Evolutionary conservation across 1,140 invertebrate genomes (phyloP).

Genomic region (Drosophila grimshawi): DNA sequence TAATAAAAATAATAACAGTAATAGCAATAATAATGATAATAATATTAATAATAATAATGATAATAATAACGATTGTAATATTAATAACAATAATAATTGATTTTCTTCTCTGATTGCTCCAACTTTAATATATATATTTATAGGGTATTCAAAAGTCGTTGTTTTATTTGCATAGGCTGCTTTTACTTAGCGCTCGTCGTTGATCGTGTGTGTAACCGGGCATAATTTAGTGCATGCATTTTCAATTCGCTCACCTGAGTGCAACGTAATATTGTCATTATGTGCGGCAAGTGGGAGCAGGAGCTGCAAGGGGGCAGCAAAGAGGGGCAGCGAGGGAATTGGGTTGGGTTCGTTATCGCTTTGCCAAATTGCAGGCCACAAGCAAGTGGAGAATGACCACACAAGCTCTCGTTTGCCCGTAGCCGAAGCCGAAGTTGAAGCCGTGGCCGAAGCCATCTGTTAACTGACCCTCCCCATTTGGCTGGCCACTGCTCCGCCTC

Average conservation of each 20-base stretch:
- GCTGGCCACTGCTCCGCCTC: constrained; percentile 14
- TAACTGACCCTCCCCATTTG: constrained; percentile 25
- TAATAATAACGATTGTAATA: too few relatives aligned
- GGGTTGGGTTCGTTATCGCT: constrained; percentile 45
- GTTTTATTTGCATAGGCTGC: constrained; percentile 36
- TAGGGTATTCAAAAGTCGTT: constrained; percentile 13
- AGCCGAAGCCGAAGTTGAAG: constrained; percentile 1
- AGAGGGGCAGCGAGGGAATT: too few relatives aligned
- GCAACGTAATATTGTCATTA: constrained; percentile 67
- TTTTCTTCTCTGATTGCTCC: too few relatives aligned
- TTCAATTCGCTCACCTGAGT: constrained; percentile 50
- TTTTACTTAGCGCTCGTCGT: constrained; percentile 40
- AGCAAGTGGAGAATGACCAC: constrained; percentile 22
- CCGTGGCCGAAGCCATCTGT: constrained; percentile 63
- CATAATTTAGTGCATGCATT: constrained; percentile 45
- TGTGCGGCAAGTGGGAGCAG: not conserved
- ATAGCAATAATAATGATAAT: too few relatives aligned
- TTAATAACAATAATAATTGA: too few relatives aligned
- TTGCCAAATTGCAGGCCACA: constrained; percentile 43
- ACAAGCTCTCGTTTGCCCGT: constrained; percentile 36
- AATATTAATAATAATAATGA: too few relatives aligned
- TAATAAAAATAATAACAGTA: too few relatives aligned
- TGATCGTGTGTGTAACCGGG: constrained; percentile 12
- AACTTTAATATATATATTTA: not conserved
- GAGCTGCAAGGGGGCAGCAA: not conserved